Evolutionary conservation across 2,797 vertebrate species (phyloP).

Genomic region (Thaleichthys pacificus): DNA sequence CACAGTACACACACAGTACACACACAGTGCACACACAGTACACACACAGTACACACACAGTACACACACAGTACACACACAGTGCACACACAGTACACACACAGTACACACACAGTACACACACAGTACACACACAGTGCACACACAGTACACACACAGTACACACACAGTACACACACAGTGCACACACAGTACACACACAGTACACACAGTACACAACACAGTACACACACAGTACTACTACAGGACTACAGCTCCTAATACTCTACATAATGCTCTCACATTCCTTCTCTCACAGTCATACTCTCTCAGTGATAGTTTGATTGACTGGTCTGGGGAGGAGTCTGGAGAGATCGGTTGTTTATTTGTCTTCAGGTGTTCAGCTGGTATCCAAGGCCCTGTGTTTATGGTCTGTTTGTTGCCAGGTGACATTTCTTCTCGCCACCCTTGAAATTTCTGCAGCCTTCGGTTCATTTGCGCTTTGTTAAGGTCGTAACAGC

Average conservation of each 20-base stretch:
- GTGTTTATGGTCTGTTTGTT: conserved; percentile 74
- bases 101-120: too few species aligned
- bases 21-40: neutral
- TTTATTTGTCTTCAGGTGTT: conserved; percentile 7
- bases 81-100: neutral
- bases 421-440: conserved; percentile 65
- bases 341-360: neutral
- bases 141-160: neutral
- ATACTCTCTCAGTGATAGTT: neutral
- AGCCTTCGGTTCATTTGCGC: conserved; percentile 44
- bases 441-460: conserved; percentile 55
- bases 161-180: too few species aligned
- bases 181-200: neutral
- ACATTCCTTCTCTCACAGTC: neutral
- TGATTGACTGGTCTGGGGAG: neutral
- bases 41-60: neutral
- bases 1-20: neutral
- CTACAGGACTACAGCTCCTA: neutral
- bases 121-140: too few species aligned
- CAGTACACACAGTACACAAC: too few species aligned
- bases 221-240: neutral
- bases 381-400: conserved; percentile 63
- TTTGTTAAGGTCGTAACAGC: conserved; percentile 68
- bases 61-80: too few species aligned
- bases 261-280: neutral